phyloP scores from a whole-genome alignment of 2,888 invertebrate genomes.

The Auanema freiburgensis region DNA sequence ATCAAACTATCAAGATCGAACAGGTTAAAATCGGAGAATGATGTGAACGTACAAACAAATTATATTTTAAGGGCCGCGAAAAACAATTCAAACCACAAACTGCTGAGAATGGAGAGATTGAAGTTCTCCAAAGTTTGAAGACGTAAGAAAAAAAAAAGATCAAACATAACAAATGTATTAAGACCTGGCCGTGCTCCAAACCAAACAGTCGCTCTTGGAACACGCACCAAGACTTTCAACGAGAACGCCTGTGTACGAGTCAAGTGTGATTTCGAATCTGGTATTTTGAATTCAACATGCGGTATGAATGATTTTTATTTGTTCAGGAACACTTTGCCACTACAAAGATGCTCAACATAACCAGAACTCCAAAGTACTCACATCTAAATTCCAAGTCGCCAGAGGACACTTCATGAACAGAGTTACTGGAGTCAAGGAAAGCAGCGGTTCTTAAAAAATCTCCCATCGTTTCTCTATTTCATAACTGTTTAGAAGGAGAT shows the following conservation, averaged over 20 bases:
- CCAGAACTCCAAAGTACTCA: constrained; percentile 59
- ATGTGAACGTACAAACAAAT: no score
- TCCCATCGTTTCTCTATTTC: not conserved
- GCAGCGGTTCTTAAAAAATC: constrained; percentile 35
- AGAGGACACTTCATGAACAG: constrained; percentile 64
- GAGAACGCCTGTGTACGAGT: constrained; percentile 45
- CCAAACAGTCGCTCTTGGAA: constrained; percentile 35
- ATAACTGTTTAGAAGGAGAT: constrained; percentile 48
- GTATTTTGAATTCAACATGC: constrained; percentile 15
- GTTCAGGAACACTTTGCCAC: constrained; percentile 52
- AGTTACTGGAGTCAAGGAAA: constrained; percentile 60
- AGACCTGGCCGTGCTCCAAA: constrained; percentile 10
- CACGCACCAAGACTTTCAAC: constrained; percentile 44
- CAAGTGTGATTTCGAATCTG: constrained; percentile 59
- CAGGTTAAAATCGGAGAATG: no score
- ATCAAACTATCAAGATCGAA: not conserved
- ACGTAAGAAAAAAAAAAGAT: no score
- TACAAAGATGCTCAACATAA: constrained; percentile 58
- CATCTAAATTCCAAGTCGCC: constrained; percentile 61
- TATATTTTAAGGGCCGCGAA: no score
- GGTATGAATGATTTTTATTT: not conserved
- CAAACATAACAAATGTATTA: no score
- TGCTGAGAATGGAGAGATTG: no score
- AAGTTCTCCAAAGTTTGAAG: no score
- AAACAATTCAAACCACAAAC: no score